These are phyloP conservation scores for Pampus argenteus DNA, from an alignment of 2,797 vertebrate genomes.

Conservation along the genomic window DNA sequence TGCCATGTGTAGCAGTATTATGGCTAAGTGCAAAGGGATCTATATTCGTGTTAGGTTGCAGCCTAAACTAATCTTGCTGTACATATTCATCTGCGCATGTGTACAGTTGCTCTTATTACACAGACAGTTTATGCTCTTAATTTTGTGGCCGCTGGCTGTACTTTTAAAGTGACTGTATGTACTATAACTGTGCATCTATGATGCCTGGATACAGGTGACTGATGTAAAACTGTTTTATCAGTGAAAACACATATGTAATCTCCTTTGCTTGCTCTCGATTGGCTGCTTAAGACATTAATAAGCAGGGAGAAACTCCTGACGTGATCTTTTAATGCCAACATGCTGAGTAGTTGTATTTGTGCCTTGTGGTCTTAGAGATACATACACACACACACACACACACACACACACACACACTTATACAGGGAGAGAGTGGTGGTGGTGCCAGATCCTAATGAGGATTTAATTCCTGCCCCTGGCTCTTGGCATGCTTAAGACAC, in stretches of 20 bases:
- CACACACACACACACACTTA: constrained; percentile 1
- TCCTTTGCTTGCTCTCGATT: constrained; percentile 18
- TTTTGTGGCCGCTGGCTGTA: constrained; percentile 8
- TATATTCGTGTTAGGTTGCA: too few species aligned
- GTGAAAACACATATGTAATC: neutral
- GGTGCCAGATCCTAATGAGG: constrained; percentile 77
- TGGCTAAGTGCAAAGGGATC: too few species aligned
- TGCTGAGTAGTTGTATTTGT: constrained; percentile 34
- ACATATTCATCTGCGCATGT: too few species aligned
- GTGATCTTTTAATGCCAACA: constrained; percentile 20
- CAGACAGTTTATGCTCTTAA: neutral
- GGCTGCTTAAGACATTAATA: constrained; percentile 14
- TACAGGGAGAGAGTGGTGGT: constrained; percentile 31
- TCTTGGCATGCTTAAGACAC: constrained; percentile 60
- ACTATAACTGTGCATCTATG: neutral
- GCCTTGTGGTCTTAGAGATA: constrained; percentile 9
- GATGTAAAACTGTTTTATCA: neutral
- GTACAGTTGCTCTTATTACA: constrained; percentile 6
- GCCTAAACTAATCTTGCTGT: too few species aligned
- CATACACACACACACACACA: constrained; percentile 14
- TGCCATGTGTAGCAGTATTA: too few species aligned
- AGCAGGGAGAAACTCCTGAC: constrained; percentile 24
- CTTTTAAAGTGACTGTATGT: constrained; percentile 22
- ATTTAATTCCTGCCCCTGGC: constrained; percentile 77
- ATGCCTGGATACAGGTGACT: neutral